Evolutionary conservation across 64 coral and sea anemone species (phyloP).

Genomic region (Trachythela sp.): DNA sequence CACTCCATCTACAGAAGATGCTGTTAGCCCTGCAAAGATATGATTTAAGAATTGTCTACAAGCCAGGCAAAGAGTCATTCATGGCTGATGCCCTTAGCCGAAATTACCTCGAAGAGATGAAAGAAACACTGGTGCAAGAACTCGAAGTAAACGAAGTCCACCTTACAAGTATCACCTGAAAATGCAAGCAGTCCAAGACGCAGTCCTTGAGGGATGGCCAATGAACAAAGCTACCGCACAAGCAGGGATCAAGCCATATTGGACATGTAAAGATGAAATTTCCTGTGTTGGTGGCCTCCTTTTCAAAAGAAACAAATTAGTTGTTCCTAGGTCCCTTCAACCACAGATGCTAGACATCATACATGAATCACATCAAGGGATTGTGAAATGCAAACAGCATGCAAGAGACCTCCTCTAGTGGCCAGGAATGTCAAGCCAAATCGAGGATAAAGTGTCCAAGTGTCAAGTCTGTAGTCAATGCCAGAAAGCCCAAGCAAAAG

Average conservation of each 20-base stretch:
- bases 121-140: conserved; percentile 51
- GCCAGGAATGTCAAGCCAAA: conserved; percentile 33
- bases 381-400: conserved; percentile 64
- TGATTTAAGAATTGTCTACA: background rate
- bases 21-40: background rate
- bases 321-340: background rate
- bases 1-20: background rate
- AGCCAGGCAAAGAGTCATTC: background rate
- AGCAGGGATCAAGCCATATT: too few species aligned
- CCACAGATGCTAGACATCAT: conserved; percentile 56
- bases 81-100: background rate
- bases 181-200: conserved; percentile 40
- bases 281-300: too few species aligned
- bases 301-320: background rate
- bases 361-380: conserved; percentile 46
- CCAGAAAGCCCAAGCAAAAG: conserved; percentile 37
- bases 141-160: conserved; percentile 58
- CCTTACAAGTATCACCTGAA: conserved; percentile 51
- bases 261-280: too few species aligned
- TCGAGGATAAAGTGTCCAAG: conserved; percentile 37
- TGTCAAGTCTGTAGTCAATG: conserved; percentile 34
- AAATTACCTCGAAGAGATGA: conserved; percentile 27
- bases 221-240: conserved; percentile 22
- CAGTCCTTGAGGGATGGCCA: conserved; percentile 56
- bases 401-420: conserved; percentile 47